A percentile compares a stretch with the other conserved stretches of the same genome.
Conservation (phyloP, 2,888 invertebrate species). For the Nineta flava region DNA sequence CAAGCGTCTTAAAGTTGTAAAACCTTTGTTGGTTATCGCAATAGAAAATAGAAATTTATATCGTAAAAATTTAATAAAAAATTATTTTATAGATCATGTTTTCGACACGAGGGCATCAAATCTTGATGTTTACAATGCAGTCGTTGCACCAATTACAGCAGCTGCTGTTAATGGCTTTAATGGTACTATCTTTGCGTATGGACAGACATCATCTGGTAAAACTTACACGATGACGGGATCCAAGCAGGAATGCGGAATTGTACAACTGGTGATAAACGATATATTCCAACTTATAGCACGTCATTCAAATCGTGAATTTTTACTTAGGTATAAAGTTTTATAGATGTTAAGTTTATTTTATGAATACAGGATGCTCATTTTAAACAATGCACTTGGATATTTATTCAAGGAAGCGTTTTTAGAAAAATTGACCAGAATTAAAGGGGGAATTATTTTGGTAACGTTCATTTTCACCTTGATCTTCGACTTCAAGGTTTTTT, state of each 20-base stretch:
- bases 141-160: conserved; percentile 56
- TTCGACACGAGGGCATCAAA: conserved; percentile 44
- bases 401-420: too few species aligned
- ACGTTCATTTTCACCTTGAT: too few species aligned
- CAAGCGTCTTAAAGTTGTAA: too few species aligned
- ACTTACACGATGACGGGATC: conserved; percentile 73
- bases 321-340: conserved; percentile 37
- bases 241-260: conserved; percentile 51
- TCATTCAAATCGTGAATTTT: conserved; percentile 49
- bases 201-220: conserved; percentile 82
- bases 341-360: not conserved
- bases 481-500: too few species aligned
- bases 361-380: not conserved
- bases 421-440: too few species aligned
- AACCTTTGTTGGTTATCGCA: too few species aligned
- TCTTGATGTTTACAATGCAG: conserved; percentile 42
- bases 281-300: conserved; percentile 50
- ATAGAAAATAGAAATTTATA: too few species aligned
- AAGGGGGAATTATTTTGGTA: too few species aligned
- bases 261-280: conserved; percentile 51
- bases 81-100: conserved; percentile 43
- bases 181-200: conserved; percentile 83
- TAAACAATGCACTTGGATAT: too few species aligned
- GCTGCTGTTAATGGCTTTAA: conserved; percentile 60
- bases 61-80: too few species aligned